These are phyloP conservation scores for Saccopteryx leptura DNA, from an alignment of 2,113 vertebrate species.

Conservation along the genomic window DNA sequence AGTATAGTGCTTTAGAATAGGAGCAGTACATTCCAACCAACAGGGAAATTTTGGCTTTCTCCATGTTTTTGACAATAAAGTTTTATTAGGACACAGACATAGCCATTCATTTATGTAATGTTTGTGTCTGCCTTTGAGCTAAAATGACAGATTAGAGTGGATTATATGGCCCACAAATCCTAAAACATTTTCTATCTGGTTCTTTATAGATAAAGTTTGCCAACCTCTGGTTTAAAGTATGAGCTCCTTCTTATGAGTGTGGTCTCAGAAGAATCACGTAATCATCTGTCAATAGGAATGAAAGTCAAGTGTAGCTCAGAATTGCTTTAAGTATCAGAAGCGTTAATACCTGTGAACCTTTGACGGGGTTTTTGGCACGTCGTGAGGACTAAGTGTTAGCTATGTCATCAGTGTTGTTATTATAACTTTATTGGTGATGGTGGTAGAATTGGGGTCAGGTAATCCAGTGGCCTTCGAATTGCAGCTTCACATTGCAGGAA, in stretches of 20 bases:
- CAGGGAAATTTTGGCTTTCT: not conserved
- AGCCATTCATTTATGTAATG: not conserved
- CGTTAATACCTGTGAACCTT: not conserved
- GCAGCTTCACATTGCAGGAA: not conserved
- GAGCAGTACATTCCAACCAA: not conserved
- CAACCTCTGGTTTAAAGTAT: not conserved
- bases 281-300: not conserved
- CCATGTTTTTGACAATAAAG: not conserved
- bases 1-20: not conserved
- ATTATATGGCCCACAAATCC: not conserved
- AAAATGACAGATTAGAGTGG: not conserved
- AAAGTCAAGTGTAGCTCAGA: not conserved
- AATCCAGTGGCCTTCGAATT: not conserved
- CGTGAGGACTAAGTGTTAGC: not conserved
- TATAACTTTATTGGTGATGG: not conserved
- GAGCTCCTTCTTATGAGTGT: slow-evolving; percentile 54
- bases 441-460: not conserved
- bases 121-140: not conserved
- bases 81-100: not conserved
- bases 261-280: not conserved
- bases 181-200: not conserved
- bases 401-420: not conserved
- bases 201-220: slow-evolving; percentile 1
- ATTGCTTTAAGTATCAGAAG: not conserved
- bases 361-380: not conserved